These are phyloP conservation scores for Lydus trimaculatus DNA, from an alignment of 2,888 invertebrate species.

Conservation along the genomic window DNA sequence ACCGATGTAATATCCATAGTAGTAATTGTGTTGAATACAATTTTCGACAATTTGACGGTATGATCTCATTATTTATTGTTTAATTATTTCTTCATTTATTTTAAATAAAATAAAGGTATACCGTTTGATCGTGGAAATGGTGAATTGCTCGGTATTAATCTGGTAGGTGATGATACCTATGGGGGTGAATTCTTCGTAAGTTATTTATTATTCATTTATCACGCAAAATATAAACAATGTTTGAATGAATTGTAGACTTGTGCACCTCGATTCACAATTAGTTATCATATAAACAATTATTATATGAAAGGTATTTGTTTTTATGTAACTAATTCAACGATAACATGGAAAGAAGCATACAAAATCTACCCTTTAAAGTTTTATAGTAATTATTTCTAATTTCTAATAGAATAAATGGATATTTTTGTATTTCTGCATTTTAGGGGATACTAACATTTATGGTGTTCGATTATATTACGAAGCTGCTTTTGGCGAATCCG, in stretches of 20 bases:
- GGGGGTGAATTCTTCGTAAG: not conserved
- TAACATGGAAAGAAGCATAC: not conserved
- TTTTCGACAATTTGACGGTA: not conserved
- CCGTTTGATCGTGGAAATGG: not conserved
- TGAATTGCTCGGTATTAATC: not conserved
- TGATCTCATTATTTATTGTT: not conserved
- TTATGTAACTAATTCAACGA: not conserved
- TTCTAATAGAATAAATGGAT: not conserved
- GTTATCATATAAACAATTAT: not conserved
- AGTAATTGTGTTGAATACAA: not conserved
- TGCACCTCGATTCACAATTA: not conserved
- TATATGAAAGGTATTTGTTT: conserved; percentile 1
- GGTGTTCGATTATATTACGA: conserved; percentile 13
- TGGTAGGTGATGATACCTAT: not conserved
- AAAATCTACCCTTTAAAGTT: not conserved
- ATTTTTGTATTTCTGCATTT: not conserved
- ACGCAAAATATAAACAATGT: not conserved
- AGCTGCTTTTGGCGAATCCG: conserved; percentile 23
- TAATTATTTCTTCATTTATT: not conserved
- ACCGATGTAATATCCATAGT: not conserved
- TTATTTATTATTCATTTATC: not conserved
- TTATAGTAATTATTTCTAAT: not conserved
- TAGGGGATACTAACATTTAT: not conserved
- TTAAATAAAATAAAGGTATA: not conserved
- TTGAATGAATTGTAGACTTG: not conserved